phyloP scores from a whole-genome alignment of 1,140 invertebrate species.

The Drosophila albomicans region DNA sequence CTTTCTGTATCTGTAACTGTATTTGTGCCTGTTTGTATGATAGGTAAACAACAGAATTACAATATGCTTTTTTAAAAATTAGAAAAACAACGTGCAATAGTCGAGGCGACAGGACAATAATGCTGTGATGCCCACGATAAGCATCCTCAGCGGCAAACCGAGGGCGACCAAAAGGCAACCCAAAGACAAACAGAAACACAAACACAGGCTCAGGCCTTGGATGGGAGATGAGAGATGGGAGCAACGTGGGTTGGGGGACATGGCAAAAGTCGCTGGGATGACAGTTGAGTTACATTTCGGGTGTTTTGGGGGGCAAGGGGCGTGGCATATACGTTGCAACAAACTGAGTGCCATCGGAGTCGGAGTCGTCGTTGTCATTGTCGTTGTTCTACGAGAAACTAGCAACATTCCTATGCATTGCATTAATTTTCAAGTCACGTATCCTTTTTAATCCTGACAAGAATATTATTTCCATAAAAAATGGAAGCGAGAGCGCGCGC shows the following conservation, averaged over 20 bases:
- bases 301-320: conserved; percentile 23
- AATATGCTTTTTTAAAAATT: conserved; percentile 82
- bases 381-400: conserved; percentile 33
- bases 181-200: conserved; percentile 55
- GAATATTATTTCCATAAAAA: conserved; percentile 84
- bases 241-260: conserved; percentile 28
- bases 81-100: conserved; percentile 59
- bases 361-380: conserved; percentile 14
- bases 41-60: conserved; percentile 78
- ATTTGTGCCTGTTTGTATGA: conserved; percentile 24
- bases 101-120: conserved; percentile 71
- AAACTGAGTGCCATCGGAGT: conserved; percentile 29
- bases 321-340: conserved; percentile 49
- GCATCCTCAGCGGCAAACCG: conserved; percentile 33
- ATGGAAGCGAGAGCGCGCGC: conserved; percentile 39
- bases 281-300: conserved; percentile 61
- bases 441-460: conserved; percentile 84
- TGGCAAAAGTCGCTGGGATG: conserved; percentile 62
- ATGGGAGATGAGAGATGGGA: conserved; percentile 34
- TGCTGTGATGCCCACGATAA: conserved; percentile 62
- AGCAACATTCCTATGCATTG: conserved; percentile 55
- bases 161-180: conserved; percentile 6
- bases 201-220: conserved; percentile 27
- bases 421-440: conserved; percentile 81
- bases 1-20: conserved; percentile 7